Evolutionary conservation across 2,888 invertebrate genomes (phyloP).

Genomic region (Leuctra nigra): DNA sequence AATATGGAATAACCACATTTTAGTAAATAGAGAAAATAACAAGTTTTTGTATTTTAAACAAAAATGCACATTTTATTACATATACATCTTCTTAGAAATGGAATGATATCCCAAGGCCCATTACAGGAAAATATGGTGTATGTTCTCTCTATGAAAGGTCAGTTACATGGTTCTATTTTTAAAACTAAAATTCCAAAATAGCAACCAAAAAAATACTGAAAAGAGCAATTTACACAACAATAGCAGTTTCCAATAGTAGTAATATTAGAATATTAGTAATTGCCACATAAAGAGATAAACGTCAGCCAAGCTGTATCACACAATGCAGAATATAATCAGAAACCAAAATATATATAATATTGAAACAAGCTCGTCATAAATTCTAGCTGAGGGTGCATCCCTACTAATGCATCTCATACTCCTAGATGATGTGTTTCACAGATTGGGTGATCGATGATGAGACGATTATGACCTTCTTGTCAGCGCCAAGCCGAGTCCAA

Average conservation of each 20-base stretch:
- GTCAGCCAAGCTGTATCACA: too few relatives aligned
- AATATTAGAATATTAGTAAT: background rate
- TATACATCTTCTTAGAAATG: too few relatives aligned
- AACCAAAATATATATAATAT: background rate
- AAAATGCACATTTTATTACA: too few relatives aligned
- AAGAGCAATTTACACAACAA: background rate
- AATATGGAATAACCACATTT: too few relatives aligned
- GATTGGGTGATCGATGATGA: background rate
- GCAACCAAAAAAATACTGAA: background rate
- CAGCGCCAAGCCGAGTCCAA: constrained; percentile 78
- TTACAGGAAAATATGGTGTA: background rate
- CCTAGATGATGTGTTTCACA: background rate
- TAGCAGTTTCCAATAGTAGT: background rate
- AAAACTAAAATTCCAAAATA: background rate
- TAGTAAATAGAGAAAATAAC: too few relatives aligned
- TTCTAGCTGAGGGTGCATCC: background rate
- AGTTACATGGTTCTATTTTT: background rate
- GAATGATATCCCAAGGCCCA: background rate
- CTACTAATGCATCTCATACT: background rate
- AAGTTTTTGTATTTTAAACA: too few relatives aligned
- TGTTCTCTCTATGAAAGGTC: background rate
- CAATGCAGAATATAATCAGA: background rate
- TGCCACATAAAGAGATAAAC: background rate
- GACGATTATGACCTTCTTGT: constrained; percentile 43
- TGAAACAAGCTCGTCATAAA: background rate